phyloP scores from a whole-genome alignment of 2,113 vertebrate species.

The Uropsilus gracilis region DNA sequence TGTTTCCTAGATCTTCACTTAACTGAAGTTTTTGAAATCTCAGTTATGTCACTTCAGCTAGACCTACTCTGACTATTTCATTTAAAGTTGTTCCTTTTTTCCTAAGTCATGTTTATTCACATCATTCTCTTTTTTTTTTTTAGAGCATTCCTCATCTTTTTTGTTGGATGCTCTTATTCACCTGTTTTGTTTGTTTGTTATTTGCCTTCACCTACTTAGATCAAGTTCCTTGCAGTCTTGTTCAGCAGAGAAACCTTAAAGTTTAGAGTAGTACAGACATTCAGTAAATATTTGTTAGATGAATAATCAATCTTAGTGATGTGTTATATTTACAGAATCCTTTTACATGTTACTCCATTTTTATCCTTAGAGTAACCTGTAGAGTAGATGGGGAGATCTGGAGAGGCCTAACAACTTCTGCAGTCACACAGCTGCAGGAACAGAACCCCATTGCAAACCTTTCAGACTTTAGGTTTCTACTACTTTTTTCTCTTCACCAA shows the following conservation, averaged over 20 bases:
- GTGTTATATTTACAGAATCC: background rate
- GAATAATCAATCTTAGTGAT: background rate
- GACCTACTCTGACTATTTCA: background rate
- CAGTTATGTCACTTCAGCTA: background rate
- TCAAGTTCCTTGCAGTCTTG: background rate
- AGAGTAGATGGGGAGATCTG: background rate
- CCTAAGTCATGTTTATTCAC: background rate
- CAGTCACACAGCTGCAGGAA: background rate
- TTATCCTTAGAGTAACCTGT: background rate
- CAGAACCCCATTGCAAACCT: background rate
- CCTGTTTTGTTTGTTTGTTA: constrained; percentile 21
- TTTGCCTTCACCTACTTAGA: background rate
- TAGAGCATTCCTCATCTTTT: background rate
- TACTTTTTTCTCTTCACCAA: background rate
- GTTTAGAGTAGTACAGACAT: background rate
- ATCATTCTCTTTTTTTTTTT: constrained; percentile 8
- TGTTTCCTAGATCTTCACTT: background rate
- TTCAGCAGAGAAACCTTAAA: background rate
- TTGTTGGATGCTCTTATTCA: background rate
- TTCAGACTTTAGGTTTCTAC: background rate
- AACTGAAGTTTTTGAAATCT: background rate
- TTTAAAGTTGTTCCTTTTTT: background rate
- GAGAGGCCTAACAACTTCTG: background rate
- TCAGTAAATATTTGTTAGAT: background rate
- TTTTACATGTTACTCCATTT: background rate